phyloP scores from a whole-genome alignment of 2,888 invertebrate genomes.

The Dione juno region DNA sequence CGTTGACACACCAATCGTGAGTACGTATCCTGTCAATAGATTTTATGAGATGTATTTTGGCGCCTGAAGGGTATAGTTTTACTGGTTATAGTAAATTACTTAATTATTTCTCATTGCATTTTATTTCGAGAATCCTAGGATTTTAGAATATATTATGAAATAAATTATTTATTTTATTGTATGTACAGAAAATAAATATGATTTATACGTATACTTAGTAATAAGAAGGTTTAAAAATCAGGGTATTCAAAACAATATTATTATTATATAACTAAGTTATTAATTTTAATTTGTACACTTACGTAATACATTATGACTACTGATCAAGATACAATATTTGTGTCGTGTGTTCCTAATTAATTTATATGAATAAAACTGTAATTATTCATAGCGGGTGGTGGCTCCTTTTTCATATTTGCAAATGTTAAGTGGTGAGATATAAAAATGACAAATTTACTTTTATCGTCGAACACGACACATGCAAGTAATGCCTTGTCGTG shows the following conservation, averaged over 20 bases:
- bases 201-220: too few species aligned
- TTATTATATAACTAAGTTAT: neutral
- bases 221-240: too few species aligned
- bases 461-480: conserved; percentile 67
- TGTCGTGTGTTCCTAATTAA: conserved; percentile 47
- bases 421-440: conserved; percentile 66
- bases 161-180: too few species aligned
- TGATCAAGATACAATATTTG: conserved; percentile 19
- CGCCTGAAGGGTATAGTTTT: conserved; percentile 26
- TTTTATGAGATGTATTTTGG: conserved; percentile 41
- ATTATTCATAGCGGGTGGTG: conserved; percentile 64
- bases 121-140: too few species aligned
- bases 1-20: conserved; percentile 68
- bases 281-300: neutral
- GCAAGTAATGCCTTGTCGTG: conserved; percentile 73
- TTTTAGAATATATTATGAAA: too few species aligned
- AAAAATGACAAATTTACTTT: conserved; percentile 76
- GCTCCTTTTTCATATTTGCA: conserved; percentile 62
- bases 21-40: conserved; percentile 60
- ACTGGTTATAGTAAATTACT: neutral
- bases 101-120: too few species aligned
- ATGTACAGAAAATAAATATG: too few species aligned
- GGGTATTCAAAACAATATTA: too few species aligned
- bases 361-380: conserved; percentile 46
- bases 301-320: neutral